phyloP scores from a whole-genome alignment of 2,113 vertebrate species.

The Lota lota region DNA sequence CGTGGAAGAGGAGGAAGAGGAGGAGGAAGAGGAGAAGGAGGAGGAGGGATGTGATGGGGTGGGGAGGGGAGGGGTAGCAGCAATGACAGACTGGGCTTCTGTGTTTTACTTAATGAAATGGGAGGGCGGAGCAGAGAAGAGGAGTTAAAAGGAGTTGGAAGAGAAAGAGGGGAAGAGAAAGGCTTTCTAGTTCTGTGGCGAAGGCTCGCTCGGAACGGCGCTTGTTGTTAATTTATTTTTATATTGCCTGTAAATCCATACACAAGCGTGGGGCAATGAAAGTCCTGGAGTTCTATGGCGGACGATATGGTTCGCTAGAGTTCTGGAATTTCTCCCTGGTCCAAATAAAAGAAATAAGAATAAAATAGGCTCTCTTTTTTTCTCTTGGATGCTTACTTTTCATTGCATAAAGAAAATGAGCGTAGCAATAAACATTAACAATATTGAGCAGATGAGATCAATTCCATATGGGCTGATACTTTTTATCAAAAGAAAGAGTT shows the following conservation, averaged over 20 bases:
- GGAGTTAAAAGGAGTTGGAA: constrained; percentile 40
- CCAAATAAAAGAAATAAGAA: constrained; percentile 25
- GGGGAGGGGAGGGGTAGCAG: background rate
- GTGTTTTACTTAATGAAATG: constrained; percentile 71
- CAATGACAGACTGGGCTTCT: constrained; percentile 44
- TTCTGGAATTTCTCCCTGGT: constrained; percentile 34
- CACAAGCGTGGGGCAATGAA: constrained; percentile 25
- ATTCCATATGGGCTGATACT: too few species aligned
- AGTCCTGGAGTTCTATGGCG: constrained; percentile 29
- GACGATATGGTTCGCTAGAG: constrained; percentile 25
- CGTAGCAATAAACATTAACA: too few species aligned
- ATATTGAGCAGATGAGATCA: too few species aligned
- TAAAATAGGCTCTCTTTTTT: too few species aligned
- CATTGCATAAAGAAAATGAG: constrained; percentile 47
- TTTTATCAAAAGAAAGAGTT: too few species aligned
- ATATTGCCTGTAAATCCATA: constrained; percentile 64
- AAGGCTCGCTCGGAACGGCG: constrained; percentile 61
- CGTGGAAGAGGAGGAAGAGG: constrained; percentile 24
- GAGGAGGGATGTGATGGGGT: too few species aligned
- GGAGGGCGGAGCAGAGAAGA: constrained; percentile 55
- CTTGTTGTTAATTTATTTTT: constrained; percentile 69
- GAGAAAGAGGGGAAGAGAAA: constrained; percentile 27
- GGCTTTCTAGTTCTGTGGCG: constrained; percentile 50
- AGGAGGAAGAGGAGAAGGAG: constrained; percentile 15
- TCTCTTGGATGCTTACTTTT: constrained; percentile 35